Evolutionary conservation across 2,113 vertebrate species (phyloP).

Genomic region (Lota lota): DNA sequence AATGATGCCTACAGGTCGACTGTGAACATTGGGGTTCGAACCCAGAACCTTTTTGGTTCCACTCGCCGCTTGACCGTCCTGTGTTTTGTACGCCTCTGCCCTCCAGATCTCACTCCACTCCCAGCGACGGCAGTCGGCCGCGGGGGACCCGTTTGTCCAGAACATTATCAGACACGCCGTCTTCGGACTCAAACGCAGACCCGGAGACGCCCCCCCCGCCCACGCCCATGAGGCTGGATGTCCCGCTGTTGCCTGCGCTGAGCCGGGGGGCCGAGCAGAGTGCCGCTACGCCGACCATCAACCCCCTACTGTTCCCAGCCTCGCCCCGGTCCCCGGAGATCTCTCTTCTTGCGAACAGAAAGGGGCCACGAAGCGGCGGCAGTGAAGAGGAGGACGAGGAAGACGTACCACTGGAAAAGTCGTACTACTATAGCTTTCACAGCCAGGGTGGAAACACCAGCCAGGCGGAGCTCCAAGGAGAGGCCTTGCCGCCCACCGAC

Average conservation of each 20-base stretch:
- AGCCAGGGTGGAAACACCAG: constrained; percentile 6
- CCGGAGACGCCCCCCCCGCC: constrained; percentile 26
- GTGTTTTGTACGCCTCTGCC: background rate
- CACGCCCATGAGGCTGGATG: constrained; percentile 4
- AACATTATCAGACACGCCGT: constrained; percentile 62
- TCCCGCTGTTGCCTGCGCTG: constrained; percentile 4
- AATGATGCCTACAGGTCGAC: background rate
- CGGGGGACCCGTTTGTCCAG: constrained; percentile 60
- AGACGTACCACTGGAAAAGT: constrained; percentile 4
- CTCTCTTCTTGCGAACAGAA: constrained; percentile 37
- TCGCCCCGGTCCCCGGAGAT: constrained; percentile 12
- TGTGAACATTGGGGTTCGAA: background rate
- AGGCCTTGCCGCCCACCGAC: constrained; percentile 8
- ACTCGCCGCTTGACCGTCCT: background rate
- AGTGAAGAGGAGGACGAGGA: constrained; percentile 21
- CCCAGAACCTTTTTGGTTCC: no score
- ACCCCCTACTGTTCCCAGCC: constrained; percentile 1
- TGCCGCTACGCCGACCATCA: background rate
- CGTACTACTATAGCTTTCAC: constrained; percentile 26
- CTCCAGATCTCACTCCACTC: constrained; percentile 59
- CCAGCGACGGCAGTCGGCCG: constrained; percentile 42
- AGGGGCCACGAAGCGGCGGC: background rate
- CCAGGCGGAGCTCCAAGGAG: constrained; percentile 8
- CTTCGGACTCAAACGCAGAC: constrained; percentile 37
- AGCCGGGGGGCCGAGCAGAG: constrained; percentile 27